Percentiles rank a stretch among this genome's conserved stretches.
phyloP scores from a whole-genome alignment of 2,797 vertebrate species.

The Anableps anableps region DNA sequence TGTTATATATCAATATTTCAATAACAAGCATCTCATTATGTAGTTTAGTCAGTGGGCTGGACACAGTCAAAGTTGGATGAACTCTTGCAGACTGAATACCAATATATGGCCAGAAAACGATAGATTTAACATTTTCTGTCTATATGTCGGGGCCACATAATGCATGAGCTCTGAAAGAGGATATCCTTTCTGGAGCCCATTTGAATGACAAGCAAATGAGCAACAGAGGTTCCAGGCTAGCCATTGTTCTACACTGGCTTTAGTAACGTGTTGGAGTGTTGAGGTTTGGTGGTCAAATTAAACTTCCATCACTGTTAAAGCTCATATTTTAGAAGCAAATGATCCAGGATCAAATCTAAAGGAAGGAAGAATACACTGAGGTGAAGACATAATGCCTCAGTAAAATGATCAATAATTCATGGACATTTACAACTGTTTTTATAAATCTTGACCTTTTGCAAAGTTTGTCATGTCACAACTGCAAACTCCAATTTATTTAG shows the following conservation, averaged over 20 bases:
- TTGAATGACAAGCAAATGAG: slow-evolving; percentile 20
- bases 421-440: no score
- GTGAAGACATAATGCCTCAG: background rate
- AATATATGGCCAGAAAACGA: background rate
- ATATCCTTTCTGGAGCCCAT: slow-evolving; percentile 16
- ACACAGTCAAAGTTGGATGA: background rate
- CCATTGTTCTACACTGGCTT: background rate
- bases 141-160: background rate
- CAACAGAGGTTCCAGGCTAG: background rate
- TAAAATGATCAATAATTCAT: background rate
- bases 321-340: background rate
- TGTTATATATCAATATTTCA: background rate
- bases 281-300: background rate
- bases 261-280: background rate
- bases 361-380: background rate
- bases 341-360: background rate
- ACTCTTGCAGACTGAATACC: background rate
- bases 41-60: background rate
- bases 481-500: background rate
- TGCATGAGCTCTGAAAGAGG: slow-evolving; percentile 7
- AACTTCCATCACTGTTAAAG: background rate
- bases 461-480: background rate
- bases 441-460: no score
- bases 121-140: background rate
- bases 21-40: background rate